Percentiles rank a stretch among this genome's conserved stretches.
phyloP scores from a whole-genome alignment of 2,888 invertebrate genomes.

The Lymantria dispar region DNA sequence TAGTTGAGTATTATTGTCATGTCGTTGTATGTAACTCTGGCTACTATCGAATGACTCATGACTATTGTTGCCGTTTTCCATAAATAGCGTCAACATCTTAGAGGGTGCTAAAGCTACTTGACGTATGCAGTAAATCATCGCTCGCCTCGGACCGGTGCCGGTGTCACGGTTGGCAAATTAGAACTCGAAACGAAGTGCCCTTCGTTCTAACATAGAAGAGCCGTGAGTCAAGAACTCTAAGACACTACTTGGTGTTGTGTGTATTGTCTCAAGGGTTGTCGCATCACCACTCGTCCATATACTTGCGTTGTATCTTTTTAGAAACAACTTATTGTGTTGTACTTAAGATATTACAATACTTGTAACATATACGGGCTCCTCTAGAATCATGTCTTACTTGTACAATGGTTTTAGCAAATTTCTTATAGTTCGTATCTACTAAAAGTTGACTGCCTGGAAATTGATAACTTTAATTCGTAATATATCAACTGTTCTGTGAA shows the following conservation, averaged over 20 bases:
- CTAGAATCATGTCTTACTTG: too few species aligned
- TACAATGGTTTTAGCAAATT: too few species aligned
- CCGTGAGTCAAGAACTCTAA: conserved; percentile 18
- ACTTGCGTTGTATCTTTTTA: conserved; percentile 29
- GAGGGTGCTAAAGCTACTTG: conserved; percentile 50
- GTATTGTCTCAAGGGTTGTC: conserved; percentile 47
- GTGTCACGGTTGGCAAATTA: conserved; percentile 54
- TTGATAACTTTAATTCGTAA: too few species aligned
- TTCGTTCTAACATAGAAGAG: conserved; percentile 49
- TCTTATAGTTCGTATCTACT: too few species aligned
- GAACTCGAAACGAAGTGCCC: conserved; percentile 59
- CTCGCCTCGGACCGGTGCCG: conserved; percentile 21
- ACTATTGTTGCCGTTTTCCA: conserved; percentile 59
- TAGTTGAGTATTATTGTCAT: conserved; percentile 51
- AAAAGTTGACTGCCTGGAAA: too few species aligned
- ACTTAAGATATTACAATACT: too few species aligned
- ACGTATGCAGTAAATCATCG: conserved; percentile 48
- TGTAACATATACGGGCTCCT: too few species aligned
- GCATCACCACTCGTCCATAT: conserved; percentile 33
- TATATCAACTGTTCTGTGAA: too few species aligned
- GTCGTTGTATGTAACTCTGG: conserved; percentile 37
- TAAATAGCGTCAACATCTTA: conserved; percentile 58
- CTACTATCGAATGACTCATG: conserved; percentile 53
- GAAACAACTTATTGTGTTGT: conserved; percentile 23
- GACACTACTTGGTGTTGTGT: conserved; percentile 48